Percentiles rank a stretch among this genome's conserved stretches.
phyloP scores from a whole-genome alignment of 2,113 vertebrate genomes.

The Pachyramphus minor region DNA sequence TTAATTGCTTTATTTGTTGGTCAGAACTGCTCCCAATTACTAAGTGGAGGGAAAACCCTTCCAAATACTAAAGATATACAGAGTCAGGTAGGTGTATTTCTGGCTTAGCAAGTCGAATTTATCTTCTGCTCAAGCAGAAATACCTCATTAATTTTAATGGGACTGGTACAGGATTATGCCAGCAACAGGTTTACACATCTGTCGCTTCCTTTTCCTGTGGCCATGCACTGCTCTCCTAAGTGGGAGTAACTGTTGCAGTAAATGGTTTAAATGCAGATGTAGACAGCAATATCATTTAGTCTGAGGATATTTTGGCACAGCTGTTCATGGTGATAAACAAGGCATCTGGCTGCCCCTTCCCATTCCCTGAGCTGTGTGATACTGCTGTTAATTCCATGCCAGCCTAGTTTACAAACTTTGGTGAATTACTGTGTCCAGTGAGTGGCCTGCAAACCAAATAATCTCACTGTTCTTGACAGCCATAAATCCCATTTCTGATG shows the following conservation, averaged over 20 bases:
- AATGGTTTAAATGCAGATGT: neutral
- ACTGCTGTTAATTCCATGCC: neutral
- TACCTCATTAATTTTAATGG: constrained; percentile 46
- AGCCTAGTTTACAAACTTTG: neutral
- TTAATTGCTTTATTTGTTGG: constrained; percentile 11
- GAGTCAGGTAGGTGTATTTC: neutral
- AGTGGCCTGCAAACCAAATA: neutral
- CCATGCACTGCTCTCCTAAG: neutral
- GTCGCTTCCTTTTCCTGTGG: neutral
- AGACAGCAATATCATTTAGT: neutral
- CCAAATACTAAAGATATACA: neutral
- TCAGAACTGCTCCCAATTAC: neutral
- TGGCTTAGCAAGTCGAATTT: neutral
- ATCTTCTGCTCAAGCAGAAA: constrained; percentile 25
- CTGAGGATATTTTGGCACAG: neutral
- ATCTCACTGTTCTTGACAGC: neutral
- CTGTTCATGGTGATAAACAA: neutral
- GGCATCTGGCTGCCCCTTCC: neutral
- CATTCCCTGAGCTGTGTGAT: neutral
- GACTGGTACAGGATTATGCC: neutral
- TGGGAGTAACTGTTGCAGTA: neutral
- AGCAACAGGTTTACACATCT: constrained; percentile 20
- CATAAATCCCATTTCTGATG: neutral
- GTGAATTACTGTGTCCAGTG: neutral
- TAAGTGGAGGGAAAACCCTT: neutral